phyloP scores from a whole-genome alignment of 2,888 invertebrate species.

The Ctenicera cuprea region DNA sequence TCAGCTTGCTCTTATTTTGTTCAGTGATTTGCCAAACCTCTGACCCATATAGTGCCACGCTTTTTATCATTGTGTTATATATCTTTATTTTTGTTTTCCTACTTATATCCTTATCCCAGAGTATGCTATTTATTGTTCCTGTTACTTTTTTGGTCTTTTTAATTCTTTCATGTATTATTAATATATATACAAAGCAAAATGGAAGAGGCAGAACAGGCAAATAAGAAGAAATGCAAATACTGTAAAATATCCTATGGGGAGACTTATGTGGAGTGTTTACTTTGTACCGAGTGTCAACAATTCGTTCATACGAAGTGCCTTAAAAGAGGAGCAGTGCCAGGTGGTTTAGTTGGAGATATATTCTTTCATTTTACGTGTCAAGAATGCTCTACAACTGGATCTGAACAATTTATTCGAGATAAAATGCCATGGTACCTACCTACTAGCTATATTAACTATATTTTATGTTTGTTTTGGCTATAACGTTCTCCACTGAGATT shows the following conservation, averaged over 20 bases:
- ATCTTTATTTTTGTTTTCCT: too few relatives aligned
- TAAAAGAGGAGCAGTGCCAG: slow-evolving; percentile 80
- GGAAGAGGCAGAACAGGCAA: neutral
- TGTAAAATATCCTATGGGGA: neutral
- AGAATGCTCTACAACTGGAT: slow-evolving; percentile 77
- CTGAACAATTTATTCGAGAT: slow-evolving; percentile 78
- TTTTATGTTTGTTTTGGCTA: too few relatives aligned
- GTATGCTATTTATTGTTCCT: too few relatives aligned
- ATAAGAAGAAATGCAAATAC: slow-evolving; percentile 1
- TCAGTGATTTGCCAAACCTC: too few relatives aligned
- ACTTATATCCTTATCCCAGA: too few relatives aligned
- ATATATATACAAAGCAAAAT: neutral
- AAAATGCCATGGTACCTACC: slow-evolving; percentile 86
- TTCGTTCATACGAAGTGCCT: slow-evolving; percentile 82
- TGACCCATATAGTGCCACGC: too few relatives aligned
- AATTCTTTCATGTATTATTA: too few relatives aligned
- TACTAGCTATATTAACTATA: too few relatives aligned
- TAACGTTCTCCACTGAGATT: too few relatives aligned
- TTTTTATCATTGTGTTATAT: too few relatives aligned
- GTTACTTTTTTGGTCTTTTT: too few relatives aligned
- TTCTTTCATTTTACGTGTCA: slow-evolving; percentile 84
- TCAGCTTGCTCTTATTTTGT: too few relatives aligned
- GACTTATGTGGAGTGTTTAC: slow-evolving; percentile 74
- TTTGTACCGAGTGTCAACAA: slow-evolving; percentile 77
- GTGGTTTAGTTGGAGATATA: slow-evolving; percentile 83